Evolutionary conservation across 2,113 vertebrate species (phyloP).

Genomic region (Saiga tatarica): DNA sequence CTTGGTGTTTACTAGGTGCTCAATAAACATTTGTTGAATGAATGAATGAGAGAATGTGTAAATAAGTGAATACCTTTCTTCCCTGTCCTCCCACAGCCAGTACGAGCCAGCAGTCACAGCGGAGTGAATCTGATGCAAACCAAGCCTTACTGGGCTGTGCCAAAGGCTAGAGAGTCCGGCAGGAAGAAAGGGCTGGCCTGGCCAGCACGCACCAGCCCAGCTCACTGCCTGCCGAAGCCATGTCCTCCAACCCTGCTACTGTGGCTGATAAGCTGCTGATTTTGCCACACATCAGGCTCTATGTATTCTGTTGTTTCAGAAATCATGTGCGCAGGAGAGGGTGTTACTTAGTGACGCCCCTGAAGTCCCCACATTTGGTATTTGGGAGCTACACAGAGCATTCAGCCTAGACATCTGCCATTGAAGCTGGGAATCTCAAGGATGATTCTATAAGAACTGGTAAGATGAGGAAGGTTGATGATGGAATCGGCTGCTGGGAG

Average conservation of each 20-base stretch:
- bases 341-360: not conserved
- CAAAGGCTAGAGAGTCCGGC: not conserved
- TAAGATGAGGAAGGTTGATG: not conserved
- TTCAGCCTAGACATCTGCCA: not conserved
- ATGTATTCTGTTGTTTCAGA: not conserved
- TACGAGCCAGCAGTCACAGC: not conserved
- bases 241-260: not conserved
- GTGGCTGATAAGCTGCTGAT: not conserved
- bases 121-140: not conserved
- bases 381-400: no score
- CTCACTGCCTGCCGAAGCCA: accelerated
- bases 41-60: not conserved
- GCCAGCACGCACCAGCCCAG: accelerated
- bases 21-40: not conserved
- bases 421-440: not conserved
- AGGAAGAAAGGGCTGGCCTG: not conserved
- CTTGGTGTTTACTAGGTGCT: not conserved
- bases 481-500: not conserved
- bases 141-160: not conserved
- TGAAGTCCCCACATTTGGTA: not conserved
- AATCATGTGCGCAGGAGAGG: not conserved
- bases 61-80: not conserved
- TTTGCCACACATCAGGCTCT: not conserved
- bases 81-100: not conserved
- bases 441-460: not conserved